phyloP scores from a whole-genome alignment of 2,888 invertebrate species.

The Silvanus unidentatus region DNA sequence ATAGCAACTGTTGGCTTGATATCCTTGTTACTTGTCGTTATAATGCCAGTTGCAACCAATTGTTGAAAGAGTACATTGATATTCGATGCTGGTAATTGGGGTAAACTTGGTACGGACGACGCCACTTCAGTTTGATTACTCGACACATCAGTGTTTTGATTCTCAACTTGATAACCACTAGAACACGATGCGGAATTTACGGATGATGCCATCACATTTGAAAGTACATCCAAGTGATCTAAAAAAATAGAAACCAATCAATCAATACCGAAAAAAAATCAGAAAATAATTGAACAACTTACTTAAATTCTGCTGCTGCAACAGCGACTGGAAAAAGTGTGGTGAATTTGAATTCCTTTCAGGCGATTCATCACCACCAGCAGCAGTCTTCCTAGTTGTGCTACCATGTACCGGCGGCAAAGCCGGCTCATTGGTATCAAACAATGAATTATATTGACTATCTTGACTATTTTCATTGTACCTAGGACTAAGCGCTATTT shows the following conservation, averaged over 20 bases:
- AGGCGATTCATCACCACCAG: conserved; percentile 1
- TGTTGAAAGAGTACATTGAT: conserved; percentile 81
- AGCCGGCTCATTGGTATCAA: conserved; percentile 34
- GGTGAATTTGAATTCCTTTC: conserved; percentile 40
- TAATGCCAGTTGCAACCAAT: conserved; percentile 78
- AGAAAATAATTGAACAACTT: too few species aligned
- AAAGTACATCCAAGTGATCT: conserved; percentile 59
- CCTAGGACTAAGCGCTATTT: conserved; percentile 14
- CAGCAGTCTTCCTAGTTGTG: neutral
- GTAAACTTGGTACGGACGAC: conserved; percentile 9
- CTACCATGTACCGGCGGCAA: conserved; percentile 26
- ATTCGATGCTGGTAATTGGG: conserved; percentile 47
- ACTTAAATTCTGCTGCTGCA: conserved; percentile 39
- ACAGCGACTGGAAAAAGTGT: conserved; percentile 35
- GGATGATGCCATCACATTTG: conserved; percentile 59
- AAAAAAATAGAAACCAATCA: conserved; percentile 18
- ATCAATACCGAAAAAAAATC: too few species aligned
- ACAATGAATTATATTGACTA: conserved; percentile 8
- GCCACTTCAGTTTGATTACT: neutral
- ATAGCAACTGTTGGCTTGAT: conserved; percentile 12
- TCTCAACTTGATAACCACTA: conserved; percentile 53
- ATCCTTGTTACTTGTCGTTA: conserved; percentile 45
- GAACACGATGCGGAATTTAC: conserved; percentile 48
- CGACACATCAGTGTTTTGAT: conserved; percentile 3
- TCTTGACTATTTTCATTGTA: conserved; percentile 31